Percentiles rank a stretch among this genome's conserved stretches.
These are phyloP conservation scores for Aplodontia rufa DNA, from an alignment of 2,113 vertebrate genomes.

Conservation along the genomic window DNA sequence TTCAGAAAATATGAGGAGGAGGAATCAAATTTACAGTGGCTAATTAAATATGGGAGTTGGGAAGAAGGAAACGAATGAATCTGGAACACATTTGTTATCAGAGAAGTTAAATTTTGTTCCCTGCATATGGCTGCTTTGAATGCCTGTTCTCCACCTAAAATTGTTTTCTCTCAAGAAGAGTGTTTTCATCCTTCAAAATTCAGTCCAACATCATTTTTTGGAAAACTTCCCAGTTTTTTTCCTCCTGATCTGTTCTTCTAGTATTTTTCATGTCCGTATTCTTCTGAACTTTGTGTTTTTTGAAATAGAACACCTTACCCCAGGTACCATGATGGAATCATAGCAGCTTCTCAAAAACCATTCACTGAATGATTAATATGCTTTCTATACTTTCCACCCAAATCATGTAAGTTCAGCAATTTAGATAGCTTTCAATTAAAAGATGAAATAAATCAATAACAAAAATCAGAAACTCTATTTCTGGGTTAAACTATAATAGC, in stretches of 20 bases:
- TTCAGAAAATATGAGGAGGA: too few relatives aligned
- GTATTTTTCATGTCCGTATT: not conserved
- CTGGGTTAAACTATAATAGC: not conserved
- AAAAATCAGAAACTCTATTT: not conserved
- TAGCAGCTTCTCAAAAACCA: not conserved
- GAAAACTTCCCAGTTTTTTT: not conserved
- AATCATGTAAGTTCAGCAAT: not conserved
- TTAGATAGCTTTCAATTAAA: not conserved
- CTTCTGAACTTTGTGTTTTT: not conserved
- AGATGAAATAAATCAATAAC: not conserved
- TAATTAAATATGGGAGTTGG: not conserved
- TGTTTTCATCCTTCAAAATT: not conserved
- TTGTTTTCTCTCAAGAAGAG: not conserved
- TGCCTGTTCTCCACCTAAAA: not conserved
- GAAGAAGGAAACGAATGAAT: not conserved
- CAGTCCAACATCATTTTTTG: not conserved
- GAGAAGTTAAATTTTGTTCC: not conserved
- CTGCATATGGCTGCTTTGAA: not conserved
- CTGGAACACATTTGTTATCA: not conserved
- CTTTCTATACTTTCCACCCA: not conserved
- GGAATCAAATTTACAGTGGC: not conserved
- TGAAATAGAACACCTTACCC: not conserved
- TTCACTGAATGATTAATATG: not conserved
- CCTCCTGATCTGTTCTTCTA: not conserved
- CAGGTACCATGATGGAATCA: not conserved